Evolutionary conservation across 30 jellyfish, hydroid and myxozoan species (phyloP).

Genomic region (Chrysaora quinquecirrha): DNA sequence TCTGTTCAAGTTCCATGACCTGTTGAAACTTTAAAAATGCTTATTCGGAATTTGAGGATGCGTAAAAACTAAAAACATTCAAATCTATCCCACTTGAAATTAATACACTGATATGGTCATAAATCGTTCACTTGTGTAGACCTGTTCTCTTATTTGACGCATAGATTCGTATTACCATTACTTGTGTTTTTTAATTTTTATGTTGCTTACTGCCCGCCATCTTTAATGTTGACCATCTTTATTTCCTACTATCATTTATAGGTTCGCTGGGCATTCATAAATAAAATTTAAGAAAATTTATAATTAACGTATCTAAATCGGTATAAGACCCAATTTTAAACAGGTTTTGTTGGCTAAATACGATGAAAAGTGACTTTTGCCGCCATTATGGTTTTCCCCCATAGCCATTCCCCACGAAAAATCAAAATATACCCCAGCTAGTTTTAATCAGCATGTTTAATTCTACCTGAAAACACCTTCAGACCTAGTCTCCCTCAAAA

Average conservation of each 20-base stretch:
- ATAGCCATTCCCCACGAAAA: background rate
- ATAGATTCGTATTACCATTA: background rate
- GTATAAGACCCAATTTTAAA: background rate
- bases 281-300: too few relatives aligned
- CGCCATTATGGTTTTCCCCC: background rate
- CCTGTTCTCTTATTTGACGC: background rate
- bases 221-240: background rate
- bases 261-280: background rate
- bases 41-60: background rate
- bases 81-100: background rate
- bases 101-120: background rate
- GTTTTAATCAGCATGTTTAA: background rate
- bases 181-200: background rate
- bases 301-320: background rate
- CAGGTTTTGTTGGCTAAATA: background rate
- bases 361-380: background rate
- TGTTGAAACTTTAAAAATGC: background rate
- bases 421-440: background rate
- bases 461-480: background rate
- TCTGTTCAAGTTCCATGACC: background rate
- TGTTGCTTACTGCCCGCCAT: background rate
- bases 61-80: background rate
- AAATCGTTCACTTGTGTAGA: background rate
- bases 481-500: conserved; percentile 1
- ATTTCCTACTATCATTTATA: background rate